Evolutionary conservation across 1,140 invertebrate genomes (phyloP), one percentile per base, ranked within the genome.

Genomic region (Bombus polaris): DNA sequence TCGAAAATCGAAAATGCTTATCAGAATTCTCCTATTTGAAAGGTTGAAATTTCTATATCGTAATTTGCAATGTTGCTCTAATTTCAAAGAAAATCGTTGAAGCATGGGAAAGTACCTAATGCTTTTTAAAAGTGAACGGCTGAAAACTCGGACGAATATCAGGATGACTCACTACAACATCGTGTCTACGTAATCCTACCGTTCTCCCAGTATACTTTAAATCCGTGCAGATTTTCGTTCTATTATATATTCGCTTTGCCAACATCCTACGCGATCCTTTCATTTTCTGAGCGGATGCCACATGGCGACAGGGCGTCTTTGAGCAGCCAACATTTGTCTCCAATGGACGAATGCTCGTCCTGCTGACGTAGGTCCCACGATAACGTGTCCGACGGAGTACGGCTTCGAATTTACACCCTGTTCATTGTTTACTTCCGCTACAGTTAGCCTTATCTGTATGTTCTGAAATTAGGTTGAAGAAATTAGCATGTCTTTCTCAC

Each of bases 291-390:
- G 94, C 44, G 97, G 96, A 94, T 98, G 98, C 97, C 97, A 98
- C 97, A 98, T 98, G 18, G 97, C 97, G 66, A 98, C 97, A 2
- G 97, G 97, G 93, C 97, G 98, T 83, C 97, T 96, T 68, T 98
- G 95, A 35, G 97, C 97, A n/a, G 96, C 96, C 83, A 98, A 95
- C 97, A 98, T 98, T 94, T 98, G 97, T 89, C 97, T 97, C 97
- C 97, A 98, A 92, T 98, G 98, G 72, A 96, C 96, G n/a, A 97
- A 92, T 0, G 97, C 96, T 91, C 97, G 97, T 59, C 97, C 97
- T 6, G 95, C 95, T 2, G 97, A 96, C 86, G 96, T 96, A 47
- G 96, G 96, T 28, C 97, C 97, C 6, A 97, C 96, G 53, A 97
- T 96, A 39, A 98, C 97, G 92, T 98, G 97, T 3, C 97, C 97